Evolutionary conservation across 2,888 invertebrate species (phyloP).

Genomic region (Drosophila leonis): DNA sequence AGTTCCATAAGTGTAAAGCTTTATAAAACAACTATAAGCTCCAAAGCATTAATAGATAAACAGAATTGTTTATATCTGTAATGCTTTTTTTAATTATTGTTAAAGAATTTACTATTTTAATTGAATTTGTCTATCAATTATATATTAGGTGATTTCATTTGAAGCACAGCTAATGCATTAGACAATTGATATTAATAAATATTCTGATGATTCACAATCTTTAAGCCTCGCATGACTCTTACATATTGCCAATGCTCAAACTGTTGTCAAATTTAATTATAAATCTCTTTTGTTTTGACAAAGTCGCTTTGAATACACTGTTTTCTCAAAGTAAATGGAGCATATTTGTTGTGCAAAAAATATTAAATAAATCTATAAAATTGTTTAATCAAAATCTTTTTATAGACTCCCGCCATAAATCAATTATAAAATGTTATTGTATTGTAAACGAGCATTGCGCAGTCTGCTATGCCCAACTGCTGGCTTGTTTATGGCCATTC

Average conservation of each 20-base stretch:
- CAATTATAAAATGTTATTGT: neutral
- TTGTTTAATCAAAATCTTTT: neutral
- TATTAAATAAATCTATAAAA: neutral
- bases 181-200: neutral
- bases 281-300: conserved; percentile 22
- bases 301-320: neutral
- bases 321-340: neutral
- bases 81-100: neutral
- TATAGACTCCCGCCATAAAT: neutral
- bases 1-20: neutral
- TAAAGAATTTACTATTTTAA: neutral
- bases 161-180: neutral
- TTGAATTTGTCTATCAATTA: neutral
- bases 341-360: neutral
- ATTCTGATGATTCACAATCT: neutral
- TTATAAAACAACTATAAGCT: neutral
- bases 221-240: neutral
- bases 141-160: neutral
- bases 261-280: conserved; percentile 9
- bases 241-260: neutral
- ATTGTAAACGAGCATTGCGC: conserved; percentile 2
- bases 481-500: conserved; percentile 30
- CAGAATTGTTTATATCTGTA: neutral
- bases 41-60: neutral
- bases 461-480: conserved; percentile 4